These are phyloP conservation scores for Parasteatoda lunata DNA, from an alignment of 2,888 invertebrate genomes.

Conservation along the genomic window DNA sequence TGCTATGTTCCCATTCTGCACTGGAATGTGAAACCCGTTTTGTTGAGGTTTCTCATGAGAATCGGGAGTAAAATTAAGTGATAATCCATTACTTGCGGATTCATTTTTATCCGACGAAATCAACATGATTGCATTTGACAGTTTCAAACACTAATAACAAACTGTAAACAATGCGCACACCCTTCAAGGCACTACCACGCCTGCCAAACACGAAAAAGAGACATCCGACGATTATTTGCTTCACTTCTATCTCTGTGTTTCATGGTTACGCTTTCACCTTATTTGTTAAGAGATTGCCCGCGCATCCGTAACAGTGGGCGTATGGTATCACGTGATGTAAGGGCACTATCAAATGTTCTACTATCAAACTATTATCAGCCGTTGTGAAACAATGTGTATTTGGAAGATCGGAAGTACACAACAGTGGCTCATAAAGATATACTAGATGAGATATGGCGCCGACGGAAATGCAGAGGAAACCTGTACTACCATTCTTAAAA, in stretches of 20 bases:
- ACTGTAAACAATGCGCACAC: slow-evolving; percentile 17
- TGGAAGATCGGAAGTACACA: too few relatives aligned
- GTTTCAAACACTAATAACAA: slow-evolving; percentile 18
- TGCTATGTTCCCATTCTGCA: slow-evolving; percentile 29
- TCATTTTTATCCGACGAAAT: slow-evolving; percentile 51
- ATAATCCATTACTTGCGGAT: slow-evolving; percentile 16
- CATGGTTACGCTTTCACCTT: slow-evolving; percentile 13
- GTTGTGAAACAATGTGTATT: too few relatives aligned
- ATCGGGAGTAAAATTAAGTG: slow-evolving; percentile 10
- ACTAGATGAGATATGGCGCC: too few relatives aligned
- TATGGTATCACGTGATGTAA: slow-evolving; percentile 38
- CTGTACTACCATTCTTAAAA: too few relatives aligned
- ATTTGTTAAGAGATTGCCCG: slow-evolving; percentile 26
- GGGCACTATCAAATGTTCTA: too few relatives aligned
- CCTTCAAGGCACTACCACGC: slow-evolving; percentile 43
- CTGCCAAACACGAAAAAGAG: slow-evolving; percentile 26
- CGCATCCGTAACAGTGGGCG: slow-evolving; percentile 42
- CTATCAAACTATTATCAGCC: too few relatives aligned
- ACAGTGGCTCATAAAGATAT: too few relatives aligned
- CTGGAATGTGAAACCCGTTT: slow-evolving; percentile 30
- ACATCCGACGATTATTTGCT: slow-evolving; percentile 6
- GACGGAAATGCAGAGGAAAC: too few relatives aligned
- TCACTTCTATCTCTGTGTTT: slow-evolving; percentile 15
- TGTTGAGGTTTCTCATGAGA: slow-evolving; percentile 11
- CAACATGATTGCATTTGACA: slow-evolving; percentile 39